Percentiles rank a stretch among this genome's conserved stretches.
Evolutionary conservation across 2,113 vertebrate species (phyloP).

Genomic region (Chlamydotis undulata): DNA sequence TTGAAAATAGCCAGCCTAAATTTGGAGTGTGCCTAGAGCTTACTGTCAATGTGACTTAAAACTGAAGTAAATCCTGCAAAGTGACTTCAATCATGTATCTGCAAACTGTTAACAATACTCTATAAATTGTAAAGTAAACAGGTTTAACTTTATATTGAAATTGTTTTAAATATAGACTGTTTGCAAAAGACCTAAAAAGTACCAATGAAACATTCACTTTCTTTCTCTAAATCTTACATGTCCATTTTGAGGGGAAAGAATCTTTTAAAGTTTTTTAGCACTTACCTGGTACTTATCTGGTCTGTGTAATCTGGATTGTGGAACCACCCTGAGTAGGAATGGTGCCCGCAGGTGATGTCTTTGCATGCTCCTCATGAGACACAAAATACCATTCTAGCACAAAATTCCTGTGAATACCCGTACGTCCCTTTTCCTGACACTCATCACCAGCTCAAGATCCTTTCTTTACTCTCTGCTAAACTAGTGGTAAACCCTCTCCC

Average conservation of each 20-base stretch:
- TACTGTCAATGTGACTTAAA: background rate
- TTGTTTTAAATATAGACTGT: background rate
- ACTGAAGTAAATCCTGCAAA: background rate
- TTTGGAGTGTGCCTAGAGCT: background rate
- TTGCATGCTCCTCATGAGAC: background rate
- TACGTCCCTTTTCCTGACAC: background rate
- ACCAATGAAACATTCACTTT: accelerated
- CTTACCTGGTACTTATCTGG: background rate
- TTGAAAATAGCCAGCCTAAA: background rate
- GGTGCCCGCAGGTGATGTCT: accelerated
- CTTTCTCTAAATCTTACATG: background rate
- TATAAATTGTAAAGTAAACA: background rate
- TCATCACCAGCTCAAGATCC: background rate
- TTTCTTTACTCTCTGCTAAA: background rate
- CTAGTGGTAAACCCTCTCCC: background rate
- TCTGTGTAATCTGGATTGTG: background rate
- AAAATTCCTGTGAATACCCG: background rate
- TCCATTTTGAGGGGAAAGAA: background rate
- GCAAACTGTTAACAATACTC: background rate
- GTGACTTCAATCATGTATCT: background rate
- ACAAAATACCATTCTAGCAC: background rate
- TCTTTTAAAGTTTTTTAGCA: background rate
- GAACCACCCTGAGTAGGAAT: background rate
- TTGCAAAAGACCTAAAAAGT: background rate
- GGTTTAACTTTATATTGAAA: background rate